Conservation (phyloP, 1,140 invertebrate genomes). For the Drosophila nigromelanica region DNA sequence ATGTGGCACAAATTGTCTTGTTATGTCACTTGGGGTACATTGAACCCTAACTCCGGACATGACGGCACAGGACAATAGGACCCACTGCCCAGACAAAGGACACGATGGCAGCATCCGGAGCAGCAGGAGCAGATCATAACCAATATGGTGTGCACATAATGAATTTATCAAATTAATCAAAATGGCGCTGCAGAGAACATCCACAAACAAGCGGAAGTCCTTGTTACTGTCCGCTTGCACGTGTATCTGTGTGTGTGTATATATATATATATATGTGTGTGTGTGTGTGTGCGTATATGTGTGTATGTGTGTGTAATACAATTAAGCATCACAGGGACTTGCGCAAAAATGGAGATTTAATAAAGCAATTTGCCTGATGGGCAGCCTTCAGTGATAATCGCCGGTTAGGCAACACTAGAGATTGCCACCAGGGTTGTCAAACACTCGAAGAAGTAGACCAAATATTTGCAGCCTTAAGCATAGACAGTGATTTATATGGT, state of each 20-base stretch:
- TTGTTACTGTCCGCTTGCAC: slow-evolving; percentile 21
- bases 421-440: slow-evolving; percentile 22
- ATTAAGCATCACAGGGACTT: slow-evolving; percentile 61
- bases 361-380: slow-evolving; percentile 73
- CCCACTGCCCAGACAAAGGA: slow-evolving; percentile 23
- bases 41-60: slow-evolving; percentile 56
- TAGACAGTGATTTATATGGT: too few species aligned
- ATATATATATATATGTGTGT: background rate
- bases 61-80: slow-evolving; percentile 27
- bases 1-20: slow-evolving; percentile 75
- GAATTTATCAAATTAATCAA: slow-evolving; percentile 83
- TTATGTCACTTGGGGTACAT: slow-evolving; percentile 68
- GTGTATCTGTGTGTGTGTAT: too few species aligned
- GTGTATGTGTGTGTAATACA: slow-evolving; percentile 64
- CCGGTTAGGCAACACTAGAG: slow-evolving; percentile 51
- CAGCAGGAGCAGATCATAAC: slow-evolving; percentile 24
- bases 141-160: slow-evolving; percentile 79
- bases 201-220: slow-evolving; percentile 54
- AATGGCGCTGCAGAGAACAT: slow-evolving; percentile 57
- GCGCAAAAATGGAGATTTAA: slow-evolving; percentile 75
- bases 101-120: background rate
- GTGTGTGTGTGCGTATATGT: background rate
- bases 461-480: too few species aligned
- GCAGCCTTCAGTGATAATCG: slow-evolving; percentile 63
- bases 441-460: background rate